phyloP scores from a whole-genome alignment of 2,888 invertebrate genomes.

The Sepioteuthis lessoniana region DNA sequence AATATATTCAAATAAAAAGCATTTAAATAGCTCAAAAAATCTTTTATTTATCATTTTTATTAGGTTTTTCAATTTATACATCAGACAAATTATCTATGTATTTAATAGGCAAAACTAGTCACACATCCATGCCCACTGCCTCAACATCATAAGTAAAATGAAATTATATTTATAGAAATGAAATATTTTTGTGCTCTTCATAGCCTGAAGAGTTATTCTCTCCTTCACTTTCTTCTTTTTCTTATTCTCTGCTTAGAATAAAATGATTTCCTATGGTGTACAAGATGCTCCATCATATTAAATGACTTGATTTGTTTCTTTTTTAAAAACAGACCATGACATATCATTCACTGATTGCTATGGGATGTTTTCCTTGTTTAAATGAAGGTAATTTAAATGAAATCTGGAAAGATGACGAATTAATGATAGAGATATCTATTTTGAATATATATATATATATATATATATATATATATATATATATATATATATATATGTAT shows the following conservation, averaged over 20 bases:
- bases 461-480: no score
- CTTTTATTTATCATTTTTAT: neutral
- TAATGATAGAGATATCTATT: neutral
- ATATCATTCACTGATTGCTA: neutral
- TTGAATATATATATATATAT: neutral
- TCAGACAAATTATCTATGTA: neutral
- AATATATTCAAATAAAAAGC: neutral
- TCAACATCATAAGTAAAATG: neutral
- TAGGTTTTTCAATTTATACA: neutral
- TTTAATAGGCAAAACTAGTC: constrained; percentile 20
- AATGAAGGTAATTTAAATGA: neutral
- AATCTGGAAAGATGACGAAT: neutral
- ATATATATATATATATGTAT: no score
- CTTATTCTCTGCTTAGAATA: neutral
- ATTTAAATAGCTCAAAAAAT: neutral
- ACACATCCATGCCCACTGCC: neutral
- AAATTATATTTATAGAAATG: constrained; percentile 6
- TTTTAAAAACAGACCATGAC: neutral
- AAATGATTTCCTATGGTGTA: neutral
- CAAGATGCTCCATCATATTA: neutral
- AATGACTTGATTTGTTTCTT: neutral
- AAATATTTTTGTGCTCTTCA: constrained; percentile 4
- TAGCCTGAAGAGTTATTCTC: neutral
- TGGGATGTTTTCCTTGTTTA: neutral
- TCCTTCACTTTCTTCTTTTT: neutral